These are phyloP conservation scores for Odiellus spinosus DNA, from an alignment of 2,888 invertebrate species.

Conservation along the genomic window DNA sequence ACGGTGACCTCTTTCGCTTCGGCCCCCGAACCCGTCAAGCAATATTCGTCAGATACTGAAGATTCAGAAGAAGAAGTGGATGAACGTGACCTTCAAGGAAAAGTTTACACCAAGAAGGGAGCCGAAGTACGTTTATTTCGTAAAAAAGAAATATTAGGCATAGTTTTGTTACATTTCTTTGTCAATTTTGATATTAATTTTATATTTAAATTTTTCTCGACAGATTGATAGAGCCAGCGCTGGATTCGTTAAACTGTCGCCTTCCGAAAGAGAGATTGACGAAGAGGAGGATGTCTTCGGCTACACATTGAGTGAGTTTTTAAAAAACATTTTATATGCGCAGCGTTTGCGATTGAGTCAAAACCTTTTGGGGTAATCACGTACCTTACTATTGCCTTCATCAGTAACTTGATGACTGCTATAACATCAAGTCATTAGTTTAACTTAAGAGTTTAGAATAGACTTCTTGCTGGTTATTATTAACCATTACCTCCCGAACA, in stretches of 20 bases:
- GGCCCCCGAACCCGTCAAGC: constrained; percentile 21
- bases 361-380: background rate
- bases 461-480: no score
- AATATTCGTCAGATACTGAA: constrained; percentile 36
- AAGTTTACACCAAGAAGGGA: constrained; percentile 58
- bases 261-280: constrained; percentile 41
- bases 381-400: background rate
- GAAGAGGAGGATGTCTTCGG: constrained; percentile 83
- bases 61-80: constrained; percentile 40
- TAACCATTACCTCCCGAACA: no score
- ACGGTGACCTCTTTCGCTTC: constrained; percentile 3
- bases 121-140: constrained; percentile 45
- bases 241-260: constrained; percentile 56
- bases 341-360: constrained; percentile 1
- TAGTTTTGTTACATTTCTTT: background rate
- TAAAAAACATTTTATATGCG: background rate
- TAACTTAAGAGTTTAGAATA: no score
- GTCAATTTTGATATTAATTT: background rate
- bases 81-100: constrained; percentile 45
- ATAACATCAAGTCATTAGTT: no score
- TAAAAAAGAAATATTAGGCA: no score
- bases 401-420: no score
- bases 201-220: constrained; percentile 9
- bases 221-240: constrained; percentile 80
- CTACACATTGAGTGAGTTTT: constrained; percentile 71